Conservation (phyloP, 92 coral and sea anemone genomes). For the Diadumene lineata region DNA sequence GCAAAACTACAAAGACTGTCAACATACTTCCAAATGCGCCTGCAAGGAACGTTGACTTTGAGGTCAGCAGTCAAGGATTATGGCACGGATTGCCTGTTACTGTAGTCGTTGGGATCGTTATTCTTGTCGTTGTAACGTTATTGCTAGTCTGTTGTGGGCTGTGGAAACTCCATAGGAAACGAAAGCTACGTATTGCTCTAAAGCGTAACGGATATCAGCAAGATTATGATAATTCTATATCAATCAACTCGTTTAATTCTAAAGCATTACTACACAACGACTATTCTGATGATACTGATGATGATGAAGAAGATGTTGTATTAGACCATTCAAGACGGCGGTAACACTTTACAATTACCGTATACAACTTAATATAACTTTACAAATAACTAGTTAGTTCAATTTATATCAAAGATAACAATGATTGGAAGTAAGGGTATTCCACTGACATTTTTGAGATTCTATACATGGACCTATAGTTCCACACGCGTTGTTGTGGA, state of each 20-base stretch:
- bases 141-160: constrained; percentile 65
- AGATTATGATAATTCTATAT: constrained; percentile 84
- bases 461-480: no score
- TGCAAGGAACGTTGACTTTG: constrained; percentile 67
- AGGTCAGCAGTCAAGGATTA: constrained; percentile 44
- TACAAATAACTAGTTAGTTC: no score
- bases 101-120: constrained; percentile 58
- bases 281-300: constrained; percentile 96
- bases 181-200: constrained; percentile 60
- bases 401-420: no score
- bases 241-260: constrained; percentile 88
- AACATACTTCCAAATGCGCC: constrained; percentile 75
- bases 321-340: constrained; percentile 51
- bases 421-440: no score
- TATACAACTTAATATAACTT: no score
- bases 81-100: constrained; percentile 78
- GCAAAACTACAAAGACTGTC: constrained; percentile 50
- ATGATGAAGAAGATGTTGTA: constrained; percentile 89
- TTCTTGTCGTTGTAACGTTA: constrained; percentile 59
- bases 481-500: no score
- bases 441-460: no score
- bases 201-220: constrained; percentile 79
- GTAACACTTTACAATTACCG: neutral
- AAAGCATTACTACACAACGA: constrained; percentile 91
- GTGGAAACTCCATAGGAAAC: constrained; percentile 67